These are phyloP conservation scores for Hydrochoerus hydrochaeris DNA, from an alignment of 2,113 vertebrate genomes.

Conservation along the genomic window DNA sequence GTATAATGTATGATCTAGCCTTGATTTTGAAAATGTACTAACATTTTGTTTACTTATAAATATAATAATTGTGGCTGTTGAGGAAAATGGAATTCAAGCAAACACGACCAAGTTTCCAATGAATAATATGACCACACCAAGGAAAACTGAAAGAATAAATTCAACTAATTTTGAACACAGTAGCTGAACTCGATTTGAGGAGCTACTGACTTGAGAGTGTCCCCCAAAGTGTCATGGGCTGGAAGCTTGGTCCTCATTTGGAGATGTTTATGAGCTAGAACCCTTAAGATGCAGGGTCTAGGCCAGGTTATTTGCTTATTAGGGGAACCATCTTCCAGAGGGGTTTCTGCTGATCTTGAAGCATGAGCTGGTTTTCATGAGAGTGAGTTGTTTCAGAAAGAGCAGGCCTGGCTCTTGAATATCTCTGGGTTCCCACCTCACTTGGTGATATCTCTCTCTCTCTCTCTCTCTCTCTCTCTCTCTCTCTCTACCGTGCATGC, in stretches of 20 bases:
- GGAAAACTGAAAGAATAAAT: not conserved
- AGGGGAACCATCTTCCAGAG: not conserved
- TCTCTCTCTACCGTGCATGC: not conserved
- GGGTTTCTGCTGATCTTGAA: not conserved
- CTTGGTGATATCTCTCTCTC: not conserved
- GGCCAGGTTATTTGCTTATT: too few relatives aligned
- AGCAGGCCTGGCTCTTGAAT: not conserved
- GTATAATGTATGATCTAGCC: not conserved
- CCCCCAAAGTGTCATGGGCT: not conserved
- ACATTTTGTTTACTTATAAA: not conserved
- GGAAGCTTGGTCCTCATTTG: not conserved
- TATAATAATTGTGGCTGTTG: not conserved
- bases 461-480: too few relatives aligned
- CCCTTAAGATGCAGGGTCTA: not conserved
- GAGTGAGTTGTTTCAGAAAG: not conserved
- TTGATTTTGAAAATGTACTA: constrained; percentile 4
- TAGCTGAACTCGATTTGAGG: not conserved
- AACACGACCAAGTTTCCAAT: not conserved
- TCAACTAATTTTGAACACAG: not conserved
- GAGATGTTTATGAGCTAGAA: not conserved
- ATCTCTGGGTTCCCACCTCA: not conserved
- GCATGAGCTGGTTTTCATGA: not conserved
- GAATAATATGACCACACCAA: not conserved
- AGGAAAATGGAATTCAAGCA: constrained; percentile 24
- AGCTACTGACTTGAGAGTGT: not conserved